Evolutionary conservation across 1,140 invertebrate genomes (phyloP), one percentile per base, ranked within the genome.

Genomic region (Callitettix versicolor): DNA sequence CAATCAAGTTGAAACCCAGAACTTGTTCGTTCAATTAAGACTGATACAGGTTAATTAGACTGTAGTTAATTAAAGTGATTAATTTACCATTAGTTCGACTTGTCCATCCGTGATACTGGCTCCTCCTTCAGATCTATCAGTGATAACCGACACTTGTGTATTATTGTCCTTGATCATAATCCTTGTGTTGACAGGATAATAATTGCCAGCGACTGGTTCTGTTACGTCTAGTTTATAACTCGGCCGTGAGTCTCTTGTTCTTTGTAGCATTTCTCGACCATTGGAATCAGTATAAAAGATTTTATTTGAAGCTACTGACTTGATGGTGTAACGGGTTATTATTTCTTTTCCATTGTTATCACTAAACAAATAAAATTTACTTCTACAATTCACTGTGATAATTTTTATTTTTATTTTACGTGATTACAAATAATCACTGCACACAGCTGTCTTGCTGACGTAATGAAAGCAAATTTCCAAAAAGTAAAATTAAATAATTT

Each of bases 221-320:
- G 76, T 68, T n/a, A 93, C 47, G 0, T 74, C 68, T 0, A 84
- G 9, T 22, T 74, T 73, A 83, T 82, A 97, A 1, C 85, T 85
- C 3, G 86, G 81, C 21, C 92, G 70, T 51, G 78, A 78, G 65
- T 96, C 78, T 40, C 81, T 68, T 53, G 75, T 71, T 48, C 94
- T 75, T 61, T 83, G 79, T 26, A 97, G 64, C 66, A 91, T 81
- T 71, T 98, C 88, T 36, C 94, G 73, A 0, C 93, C 95, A 71
- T 98, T 98, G 0, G 91, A 85, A 69, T 98, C 95, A 0, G 95
- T 98, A 65, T 85, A 95, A 68, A 97, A 98, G 1, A 74, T 71
- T 0, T 76, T 77, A 4, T 81, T 71, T 0, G 82, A 82, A 0
- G 75, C 58, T 2, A 93, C 64, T 6, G 42, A 46, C 49, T 81